phyloP scores from a whole-genome alignment of 1,140 invertebrate species.

The Asbolus verrucosus region DNA sequence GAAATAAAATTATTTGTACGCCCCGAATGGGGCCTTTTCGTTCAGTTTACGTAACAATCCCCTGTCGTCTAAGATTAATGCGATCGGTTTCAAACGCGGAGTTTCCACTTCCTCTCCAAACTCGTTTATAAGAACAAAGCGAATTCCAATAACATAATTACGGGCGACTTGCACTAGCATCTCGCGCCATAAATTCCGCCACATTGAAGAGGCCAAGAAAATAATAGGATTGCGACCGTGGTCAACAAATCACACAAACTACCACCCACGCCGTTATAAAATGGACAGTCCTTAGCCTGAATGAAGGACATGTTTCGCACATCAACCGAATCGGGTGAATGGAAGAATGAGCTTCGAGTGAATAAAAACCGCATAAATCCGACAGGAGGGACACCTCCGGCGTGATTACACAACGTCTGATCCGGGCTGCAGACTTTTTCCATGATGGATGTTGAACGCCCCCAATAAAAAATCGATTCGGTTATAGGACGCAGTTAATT shows the following conservation, averaged over 20 bases:
- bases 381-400: too few species aligned
- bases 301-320: constrained; percentile 44
- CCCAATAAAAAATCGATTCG: constrained; percentile 30
- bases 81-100: neutral
- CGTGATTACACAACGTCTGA: too few species aligned
- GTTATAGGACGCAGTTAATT: too few species aligned
- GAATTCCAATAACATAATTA: constrained; percentile 5
- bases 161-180: neutral
- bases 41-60: constrained; percentile 37
- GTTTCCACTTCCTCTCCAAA: constrained; percentile 8
- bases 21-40: constrained; percentile 20
- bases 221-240: constrained; percentile 37
- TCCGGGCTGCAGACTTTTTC: constrained; percentile 9
- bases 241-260: constrained; percentile 42
- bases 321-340: constrained; percentile 30
- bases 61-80: constrained; percentile 7
- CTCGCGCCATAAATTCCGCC: constrained; percentile 1
- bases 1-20: constrained; percentile 38
- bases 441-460: constrained; percentile 11
- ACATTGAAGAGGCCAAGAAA: constrained; percentile 14
- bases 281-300: constrained; percentile 16
- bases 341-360: constrained; percentile 35
- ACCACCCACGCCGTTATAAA: constrained; percentile 42
- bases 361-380: constrained; percentile 41
- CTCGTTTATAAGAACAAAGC: neutral